Percentiles rank a stretch among this genome's conserved stretches.
Evolutionary conservation across 2,888 invertebrate species (phyloP).

Genomic region (Spodoptera littoralis): DNA sequence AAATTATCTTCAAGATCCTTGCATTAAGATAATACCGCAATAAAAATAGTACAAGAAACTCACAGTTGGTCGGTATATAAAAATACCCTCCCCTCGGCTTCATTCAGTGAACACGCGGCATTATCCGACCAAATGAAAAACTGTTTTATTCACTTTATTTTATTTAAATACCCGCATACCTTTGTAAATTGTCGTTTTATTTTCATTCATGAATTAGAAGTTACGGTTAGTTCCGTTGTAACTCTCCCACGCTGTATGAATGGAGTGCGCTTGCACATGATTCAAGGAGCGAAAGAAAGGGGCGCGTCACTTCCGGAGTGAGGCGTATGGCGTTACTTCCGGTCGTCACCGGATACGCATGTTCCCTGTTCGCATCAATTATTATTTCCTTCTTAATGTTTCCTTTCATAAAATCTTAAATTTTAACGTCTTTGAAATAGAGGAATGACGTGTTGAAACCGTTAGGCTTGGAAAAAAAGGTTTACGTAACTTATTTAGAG

Average conservation of each 20-base stretch:
- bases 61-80: slow-evolving; percentile 68
- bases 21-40: slow-evolving; percentile 50
- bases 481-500: too few relatives aligned
- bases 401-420: slow-evolving; percentile 72
- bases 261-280: slow-evolving; percentile 70
- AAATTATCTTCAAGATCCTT: slow-evolving; percentile 28
- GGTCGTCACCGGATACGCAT: slow-evolving; percentile 81
- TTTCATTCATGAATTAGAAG: slow-evolving; percentile 82
- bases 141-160: slow-evolving; percentile 66
- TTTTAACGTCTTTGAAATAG: slow-evolving; percentile 56
- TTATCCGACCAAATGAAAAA: slow-evolving; percentile 70
- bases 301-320: slow-evolving; percentile 83
- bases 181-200: slow-evolving; percentile 71
- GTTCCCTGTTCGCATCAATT: slow-evolving; percentile 83
- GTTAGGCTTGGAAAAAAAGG: slow-evolving; percentile 20
- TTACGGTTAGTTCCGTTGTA: slow-evolving; percentile 75
- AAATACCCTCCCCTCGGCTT: slow-evolving; percentile 71
- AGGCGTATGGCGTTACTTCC: slow-evolving; percentile 84
- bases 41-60: slow-evolving; percentile 69
- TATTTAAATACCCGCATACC: slow-evolving; percentile 68
- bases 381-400: slow-evolving; percentile 85
- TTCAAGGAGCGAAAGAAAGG: slow-evolving; percentile 80
- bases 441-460: slow-evolving; percentile 31
- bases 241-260: slow-evolving; percentile 83
- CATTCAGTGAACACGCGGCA: slow-evolving; percentile 70